Evolutionary conservation across 2,888 invertebrate species (phyloP), one percentile per base, ranked within the genome.

Genomic region (Tetanocera ferruginea): DNA sequence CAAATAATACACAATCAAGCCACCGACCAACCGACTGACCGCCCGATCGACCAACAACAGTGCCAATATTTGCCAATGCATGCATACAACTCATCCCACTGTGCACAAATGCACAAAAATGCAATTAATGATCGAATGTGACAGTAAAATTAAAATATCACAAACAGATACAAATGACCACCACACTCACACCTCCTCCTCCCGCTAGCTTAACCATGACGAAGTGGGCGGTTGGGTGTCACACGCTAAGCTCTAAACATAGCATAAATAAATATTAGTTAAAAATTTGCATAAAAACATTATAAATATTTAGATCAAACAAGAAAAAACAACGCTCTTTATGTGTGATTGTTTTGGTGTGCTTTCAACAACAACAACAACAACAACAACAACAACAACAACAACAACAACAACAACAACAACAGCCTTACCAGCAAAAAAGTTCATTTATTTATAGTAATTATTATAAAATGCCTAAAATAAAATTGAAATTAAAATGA

Each of bases 81-180:
- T 31, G 67, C 37, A 57, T 9, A 28, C 75, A 52, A 37, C 73
- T 74, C 73, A 49, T 43, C 23, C 67, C 75, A 75, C 67, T 67
- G 66, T 55, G 52, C 75, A 31, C 34, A 64, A 51, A 67, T 66
- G 23, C 70, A 70, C 71, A 76, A 62, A 83, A 84, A 85, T 83
- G 82, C 85, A 80, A 87, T 86, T 87, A 86, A 86, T 87, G 87
- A 87, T 87, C 84, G 85, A 87, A 86, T 86, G 86, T 87, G 86
- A 87, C 86, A 87, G 83, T 84, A 84, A 86, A 86, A 87, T 87
- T 85, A 86, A 86, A 86, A 87, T 87, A 86, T 86, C 85, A 85
- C 80, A 81, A 83, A 82, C 85, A 83, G 82, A 83, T 84, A 84
- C 83, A 76, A 73, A 60, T 60, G 34, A 51, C 34, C 64, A 49